Percentiles rank a stretch among this genome's conserved stretches.
These are phyloP conservation scores for Melitaea cinxia DNA, from an alignment of 1,140 invertebrate species.

Conservation along the genomic window DNA sequence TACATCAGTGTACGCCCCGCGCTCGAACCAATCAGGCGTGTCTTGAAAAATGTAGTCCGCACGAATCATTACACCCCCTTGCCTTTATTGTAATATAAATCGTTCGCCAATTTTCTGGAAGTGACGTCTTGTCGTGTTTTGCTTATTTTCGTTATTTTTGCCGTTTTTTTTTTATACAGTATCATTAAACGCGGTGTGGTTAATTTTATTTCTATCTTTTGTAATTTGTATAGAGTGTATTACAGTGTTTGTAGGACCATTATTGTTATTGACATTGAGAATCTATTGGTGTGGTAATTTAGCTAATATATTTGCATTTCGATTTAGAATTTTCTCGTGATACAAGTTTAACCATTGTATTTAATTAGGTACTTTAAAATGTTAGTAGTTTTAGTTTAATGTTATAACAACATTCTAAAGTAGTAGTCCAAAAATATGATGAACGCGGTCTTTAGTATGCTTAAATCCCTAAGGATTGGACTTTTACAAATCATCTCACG, in stretches of 20 bases:
- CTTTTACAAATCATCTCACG: no score
- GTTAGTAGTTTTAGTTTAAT: no score
- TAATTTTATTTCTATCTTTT: neutral
- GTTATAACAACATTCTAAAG: no score
- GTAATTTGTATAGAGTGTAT: neutral
- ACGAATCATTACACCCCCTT: constrained; percentile 42
- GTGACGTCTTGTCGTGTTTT: constrained; percentile 36
- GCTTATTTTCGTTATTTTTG: constrained; percentile 18
- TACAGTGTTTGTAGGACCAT: neutral
- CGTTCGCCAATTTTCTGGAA: constrained; percentile 32
- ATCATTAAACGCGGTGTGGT: neutral
- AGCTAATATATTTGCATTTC: neutral
- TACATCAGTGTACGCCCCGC: constrained; percentile 30
- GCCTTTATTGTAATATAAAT: constrained; percentile 48
- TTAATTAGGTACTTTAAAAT: no score
- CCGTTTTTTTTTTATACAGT: constrained; percentile 9
- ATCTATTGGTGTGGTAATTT: neutral
- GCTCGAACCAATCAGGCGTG: constrained; percentile 42
- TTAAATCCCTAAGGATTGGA: no score
- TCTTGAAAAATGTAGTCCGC: constrained; percentile 45
- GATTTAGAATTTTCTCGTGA: no score
- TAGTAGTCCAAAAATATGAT: no score
- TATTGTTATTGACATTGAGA: neutral
- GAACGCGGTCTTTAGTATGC: no score
- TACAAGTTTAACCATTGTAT: no score